Evolutionary conservation across 2,888 invertebrate species (phyloP).

Genomic region (Philereme vetulata): DNA sequence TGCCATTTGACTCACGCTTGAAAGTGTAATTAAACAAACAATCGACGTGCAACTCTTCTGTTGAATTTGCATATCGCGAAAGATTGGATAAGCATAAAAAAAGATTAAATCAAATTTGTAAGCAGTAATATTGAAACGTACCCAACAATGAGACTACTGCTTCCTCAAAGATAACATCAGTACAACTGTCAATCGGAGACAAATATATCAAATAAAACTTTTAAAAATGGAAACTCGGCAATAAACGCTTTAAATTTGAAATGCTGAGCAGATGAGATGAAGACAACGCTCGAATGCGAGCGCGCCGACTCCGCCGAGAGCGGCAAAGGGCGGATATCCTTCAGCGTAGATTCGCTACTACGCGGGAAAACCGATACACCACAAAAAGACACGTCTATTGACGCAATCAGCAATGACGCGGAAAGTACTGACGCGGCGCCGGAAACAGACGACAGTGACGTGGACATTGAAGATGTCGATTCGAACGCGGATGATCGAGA

Average conservation of each 20-base stretch:
- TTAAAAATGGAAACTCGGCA: conserved; percentile 38
- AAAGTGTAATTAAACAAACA: conserved; percentile 25
- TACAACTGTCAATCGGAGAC: background rate
- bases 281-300: conserved; percentile 81
- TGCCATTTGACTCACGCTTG: conserved; percentile 11
- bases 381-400: conserved; percentile 56
- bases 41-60: conserved; percentile 1
- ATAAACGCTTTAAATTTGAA: conserved; percentile 43
- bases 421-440: conserved; percentile 67
- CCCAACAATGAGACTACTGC: conserved; percentile 13
- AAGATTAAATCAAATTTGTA: background rate
- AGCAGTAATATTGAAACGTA: background rate
- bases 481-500: conserved; percentile 75
- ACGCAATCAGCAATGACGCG: conserved; percentile 69
- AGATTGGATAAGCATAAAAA: too few relatives aligned
- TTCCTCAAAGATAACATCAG: conserved; percentile 5
- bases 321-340: conserved; percentile 87
- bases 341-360: conserved; percentile 88
- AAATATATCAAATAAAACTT: background rate
- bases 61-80: too few relatives aligned
- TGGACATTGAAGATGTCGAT: conserved; percentile 77
- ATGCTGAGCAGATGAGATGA: conserved; percentile 80
- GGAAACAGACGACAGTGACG: conserved; percentile 77
- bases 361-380: conserved; percentile 65
- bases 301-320: conserved; percentile 77